A percentile compares a stretch with the other conserved stretches of the same genome.
phyloP scores from a whole-genome alignment of 92 coral and sea anemone genomes.

The Phenganax stokvisi region DNA sequence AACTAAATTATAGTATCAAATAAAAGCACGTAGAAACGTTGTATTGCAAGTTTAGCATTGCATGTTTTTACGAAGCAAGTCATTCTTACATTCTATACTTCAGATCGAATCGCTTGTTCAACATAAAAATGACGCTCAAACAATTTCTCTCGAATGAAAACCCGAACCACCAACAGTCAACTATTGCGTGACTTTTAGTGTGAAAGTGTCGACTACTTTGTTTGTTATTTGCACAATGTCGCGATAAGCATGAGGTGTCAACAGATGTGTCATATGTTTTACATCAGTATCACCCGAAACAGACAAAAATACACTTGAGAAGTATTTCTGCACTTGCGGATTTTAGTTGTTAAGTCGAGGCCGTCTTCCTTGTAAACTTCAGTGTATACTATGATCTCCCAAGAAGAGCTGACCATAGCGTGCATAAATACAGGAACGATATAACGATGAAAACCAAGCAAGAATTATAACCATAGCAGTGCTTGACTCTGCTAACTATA shows the following conservation, averaged over 20 bases:
- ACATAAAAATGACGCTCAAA: no score
- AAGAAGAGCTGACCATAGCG: not conserved
- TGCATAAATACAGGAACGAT: not conserved
- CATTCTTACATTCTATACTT: no score
- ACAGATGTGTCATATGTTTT: constrained; percentile 28
- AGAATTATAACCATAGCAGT: not conserved
- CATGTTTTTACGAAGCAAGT: no score
- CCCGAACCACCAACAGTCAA: not conserved
- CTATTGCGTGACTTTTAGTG: constrained; percentile 23
- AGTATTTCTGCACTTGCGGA: constrained; percentile 15
- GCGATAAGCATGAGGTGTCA: constrained; percentile 30
- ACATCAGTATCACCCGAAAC: constrained; percentile 16
- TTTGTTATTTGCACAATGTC: constrained; percentile 32
- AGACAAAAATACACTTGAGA: not conserved
- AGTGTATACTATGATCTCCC: not conserved
- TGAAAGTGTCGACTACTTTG: constrained; percentile 41
- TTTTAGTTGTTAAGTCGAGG: not conserved
- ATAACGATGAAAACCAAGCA: not conserved
- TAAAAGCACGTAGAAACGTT: no score
- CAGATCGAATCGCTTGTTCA: no score
- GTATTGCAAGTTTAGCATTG: no score
- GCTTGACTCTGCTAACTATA: no score
- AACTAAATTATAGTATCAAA: no score
- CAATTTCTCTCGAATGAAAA: not conserved
- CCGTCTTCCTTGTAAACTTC: not conserved